Evolutionary conservation across 2,113 vertebrate genomes (phyloP), one percentile per base, ranked within the genome.

Genomic region (Anarrhichthys ocellatus): DNA sequence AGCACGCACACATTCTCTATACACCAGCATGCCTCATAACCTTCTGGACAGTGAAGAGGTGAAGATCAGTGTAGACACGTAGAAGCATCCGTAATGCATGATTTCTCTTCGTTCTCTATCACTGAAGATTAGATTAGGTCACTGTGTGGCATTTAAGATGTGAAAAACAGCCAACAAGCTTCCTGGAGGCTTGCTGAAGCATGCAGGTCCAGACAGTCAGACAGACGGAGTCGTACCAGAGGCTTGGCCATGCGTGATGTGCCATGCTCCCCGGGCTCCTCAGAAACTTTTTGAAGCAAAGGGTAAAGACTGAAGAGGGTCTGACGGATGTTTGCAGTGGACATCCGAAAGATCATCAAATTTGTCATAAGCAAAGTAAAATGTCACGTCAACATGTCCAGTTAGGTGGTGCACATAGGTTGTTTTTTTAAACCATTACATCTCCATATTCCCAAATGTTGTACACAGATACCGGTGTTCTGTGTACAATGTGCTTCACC

Each of bases 241-340:
- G 85, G 73, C 46, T 40, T 67, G 82, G 78, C 86, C 87, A 87
- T 81, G 90, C 76, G 46, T 88, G 89, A 87, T 46, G 18, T 38
- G 73, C 79, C 72, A 40, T 29, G 9, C 81, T 91, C 92, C 89
- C 69, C 81, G 36, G 91, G 91, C 87, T 79, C 24, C 71, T 80
- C 36, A 73, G 86, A 89, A 91, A 91, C 86, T 92, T 92, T 92
- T 73, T 75, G 73, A 88, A 89, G 87, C 89, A 92, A 91, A 93
- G 85, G 86, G 87, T 89, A 90, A 93, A 87, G 71, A 87, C 72
- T 73, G 42, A 85, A 73, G 76, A 77, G 83, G 3, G 24, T 18
- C 58, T 83, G 80, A 83, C 83, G 84, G 81, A 88, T 87, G 85
- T 69, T n/a, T 78, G 80, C 50, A 10, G 14, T 50, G 77, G 66